These are phyloP conservation scores for Paracentrotus lividus DNA, from an alignment of 53 echinoderm and acorn worm species.

Conservation along the genomic window DNA sequence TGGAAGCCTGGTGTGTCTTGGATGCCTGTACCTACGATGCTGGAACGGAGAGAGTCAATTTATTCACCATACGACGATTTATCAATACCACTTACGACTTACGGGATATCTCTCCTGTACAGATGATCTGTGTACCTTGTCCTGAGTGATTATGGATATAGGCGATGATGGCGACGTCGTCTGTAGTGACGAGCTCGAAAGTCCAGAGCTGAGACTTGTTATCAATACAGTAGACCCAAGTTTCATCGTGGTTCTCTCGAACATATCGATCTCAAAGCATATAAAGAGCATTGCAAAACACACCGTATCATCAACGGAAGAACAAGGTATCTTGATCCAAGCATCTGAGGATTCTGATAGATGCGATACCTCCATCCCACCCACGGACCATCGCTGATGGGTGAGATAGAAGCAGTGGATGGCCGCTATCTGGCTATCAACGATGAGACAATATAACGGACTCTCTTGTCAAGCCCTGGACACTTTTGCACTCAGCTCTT, in stretches of 20 bases:
- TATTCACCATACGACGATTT: too few species aligned
- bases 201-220: background rate
- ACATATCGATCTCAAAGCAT: background rate
- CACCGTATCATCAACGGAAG: background rate
- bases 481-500: constrained; percentile 7
- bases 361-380: constrained; percentile 2
- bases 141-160: constrained; percentile 44
- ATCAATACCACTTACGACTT: background rate
- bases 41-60: background rate
- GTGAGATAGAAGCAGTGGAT: constrained; percentile 3
- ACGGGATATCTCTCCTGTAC: constrained; percentile 23
- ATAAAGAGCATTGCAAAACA: background rate
- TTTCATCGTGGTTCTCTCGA: constrained; percentile 44
- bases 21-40: background rate
- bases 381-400: background rate
- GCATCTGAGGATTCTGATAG: background rate
- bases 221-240: constrained; percentile 45
- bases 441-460: background rate
- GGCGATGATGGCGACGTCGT: constrained; percentile 28
- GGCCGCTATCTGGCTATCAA: constrained; percentile 11
- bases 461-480: background rate
- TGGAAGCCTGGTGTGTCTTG: constrained; percentile 57
- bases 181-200: background rate
- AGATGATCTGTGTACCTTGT: constrained; percentile 55
- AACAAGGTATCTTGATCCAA: background rate